Conservation (phyloP, 2,113 vertebrate species). For the Noturus placidus region DNA sequence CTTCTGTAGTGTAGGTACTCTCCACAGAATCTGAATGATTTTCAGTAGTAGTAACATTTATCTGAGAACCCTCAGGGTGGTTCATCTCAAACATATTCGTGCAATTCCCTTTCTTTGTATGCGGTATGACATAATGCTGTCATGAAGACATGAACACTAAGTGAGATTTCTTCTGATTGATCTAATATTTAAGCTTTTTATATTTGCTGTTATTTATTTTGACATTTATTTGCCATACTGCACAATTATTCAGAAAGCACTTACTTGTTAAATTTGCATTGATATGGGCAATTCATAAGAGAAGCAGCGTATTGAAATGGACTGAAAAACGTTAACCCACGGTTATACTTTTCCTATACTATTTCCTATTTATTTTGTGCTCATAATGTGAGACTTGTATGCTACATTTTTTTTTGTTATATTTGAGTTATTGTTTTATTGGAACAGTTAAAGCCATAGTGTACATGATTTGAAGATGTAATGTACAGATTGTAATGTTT, state of each 20-base stretch:
- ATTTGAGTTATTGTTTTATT: slow-evolving; percentile 30
- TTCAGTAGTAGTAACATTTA: slow-evolving; percentile 36
- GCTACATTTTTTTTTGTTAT: slow-evolving; percentile 18
- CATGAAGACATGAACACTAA: slow-evolving; percentile 12
- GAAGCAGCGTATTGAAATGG: not conserved
- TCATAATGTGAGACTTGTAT: slow-evolving; percentile 30
- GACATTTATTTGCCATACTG: not conserved
- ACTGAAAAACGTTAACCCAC: not conserved
- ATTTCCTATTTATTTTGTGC: slow-evolving; percentile 8
- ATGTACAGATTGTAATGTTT: slow-evolving; percentile 10
- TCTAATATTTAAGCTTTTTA: not conserved
- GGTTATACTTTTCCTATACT: slow-evolving; percentile 8
- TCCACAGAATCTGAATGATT: slow-evolving; percentile 40
- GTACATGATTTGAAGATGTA: slow-evolving; percentile 21
- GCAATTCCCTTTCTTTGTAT: slow-evolving; percentile 24
- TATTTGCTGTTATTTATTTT: not conserved
- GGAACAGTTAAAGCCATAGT: slow-evolving; percentile 51
- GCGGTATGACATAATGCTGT: slow-evolving; percentile 16
- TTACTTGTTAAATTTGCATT: not conserved
- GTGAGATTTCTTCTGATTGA: not conserved
- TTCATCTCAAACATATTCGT: slow-evolving; percentile 1
- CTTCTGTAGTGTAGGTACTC: slow-evolving; percentile 48
- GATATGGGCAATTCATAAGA: not conserved
- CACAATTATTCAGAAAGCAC: slow-evolving; percentile 4
- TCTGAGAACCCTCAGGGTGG: slow-evolving; percentile 3